Evolutionary conservation across 2,113 vertebrate species (phyloP).

Genomic region (Xenopus tropicalis): UCB_Xtro_10.0 CM004445.2:98359001-98359500

Average conservation of each 20-base stretch:
- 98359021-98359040: conserved; percentile 13
- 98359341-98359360: conserved; percentile 31
- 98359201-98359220: conserved; percentile 29
- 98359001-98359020: conserved; percentile 22
- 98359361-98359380: conserved; percentile 42
- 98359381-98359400: conserved; percentile 37
- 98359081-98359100: conserved; percentile 31
- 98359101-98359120: conserved; percentile 36
- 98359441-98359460: conserved; percentile 8
- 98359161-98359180: conserved; percentile 14
- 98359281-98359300: conserved; percentile 30
- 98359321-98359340: conserved; percentile 37
- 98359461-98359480: conserved; percentile 10
- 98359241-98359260: conserved; percentile 43
- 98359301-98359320: conserved; percentile 36
- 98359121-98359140: conserved; percentile 22
- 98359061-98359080: conserved; percentile 29
- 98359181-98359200: conserved; percentile 17
- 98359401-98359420: conserved; percentile 33
- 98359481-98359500: too few relatives aligned
- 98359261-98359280: conserved; percentile 31
- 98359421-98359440: conserved; percentile 27
- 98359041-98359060: conserved; percentile 19
- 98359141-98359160: conserved; percentile 27
- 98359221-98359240: conserved; percentile 34